A percentile compares a stretch with the other conserved stretches of the same genome.
These are phyloP conservation scores for Myrmophylax atrothorax DNA, from an alignment of 2,113 vertebrate species.

Conservation along the genomic window DNA sequence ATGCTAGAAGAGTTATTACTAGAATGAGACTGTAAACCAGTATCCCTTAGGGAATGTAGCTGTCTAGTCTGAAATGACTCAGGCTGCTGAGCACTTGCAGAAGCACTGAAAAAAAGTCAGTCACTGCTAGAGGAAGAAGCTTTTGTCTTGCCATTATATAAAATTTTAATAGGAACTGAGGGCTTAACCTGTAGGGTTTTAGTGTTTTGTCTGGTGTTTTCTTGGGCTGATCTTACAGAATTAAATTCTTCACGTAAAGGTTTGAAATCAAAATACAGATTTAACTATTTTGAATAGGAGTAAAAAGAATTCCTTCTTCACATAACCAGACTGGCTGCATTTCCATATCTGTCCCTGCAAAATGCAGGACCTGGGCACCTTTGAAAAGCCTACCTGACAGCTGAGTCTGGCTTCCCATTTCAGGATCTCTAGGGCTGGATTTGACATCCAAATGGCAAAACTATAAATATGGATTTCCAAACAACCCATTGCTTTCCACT, in stretches of 20 bases:
- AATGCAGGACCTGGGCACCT: not conserved
- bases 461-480: not conserved
- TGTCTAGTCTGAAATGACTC: conserved; percentile 41
- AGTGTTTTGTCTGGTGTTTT: not conserved
- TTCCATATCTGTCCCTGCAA: not conserved
- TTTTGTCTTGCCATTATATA: not conserved
- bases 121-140: not conserved
- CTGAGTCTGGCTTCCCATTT: not conserved
- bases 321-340: not conserved
- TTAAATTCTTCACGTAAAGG: not conserved
- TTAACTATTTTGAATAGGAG: not conserved
- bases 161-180: conserved; percentile 31
- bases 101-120: not conserved
- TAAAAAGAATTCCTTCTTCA: not conserved
- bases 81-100: conserved; percentile 8
- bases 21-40: conserved; percentile 21
- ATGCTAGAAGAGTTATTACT: conserved; percentile 12
- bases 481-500: not conserved
- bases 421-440: not conserved
- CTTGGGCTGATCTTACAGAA: not conserved
- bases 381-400: not conserved
- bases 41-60: conserved; percentile 3
- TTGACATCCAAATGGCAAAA: not conserved
- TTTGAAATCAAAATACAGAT: not conserved
- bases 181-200: not conserved